Base-by-base conservation (phyloP, 2,888 invertebrate species). In the Mythimna vitellina region DNA sequence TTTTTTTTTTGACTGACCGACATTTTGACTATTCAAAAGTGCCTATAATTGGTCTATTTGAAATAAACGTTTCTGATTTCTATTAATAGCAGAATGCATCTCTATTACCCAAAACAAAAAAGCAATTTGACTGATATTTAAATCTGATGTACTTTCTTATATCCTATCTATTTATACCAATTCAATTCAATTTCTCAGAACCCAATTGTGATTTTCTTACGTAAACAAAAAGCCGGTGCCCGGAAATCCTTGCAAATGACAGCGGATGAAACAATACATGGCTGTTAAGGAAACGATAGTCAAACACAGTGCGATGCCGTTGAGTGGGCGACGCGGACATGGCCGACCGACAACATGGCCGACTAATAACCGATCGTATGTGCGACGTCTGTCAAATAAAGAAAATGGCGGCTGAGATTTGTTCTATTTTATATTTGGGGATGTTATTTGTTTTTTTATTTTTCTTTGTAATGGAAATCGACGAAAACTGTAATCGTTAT, bases 221-320 rank as follows among this genome's bases (percentile, higher is more conserved):
- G 32, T 51, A 70, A 76, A 76, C 78, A 78, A 56, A 61, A 67
- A 71, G n/a, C 29, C 10, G 32, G 51, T 46, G 54, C 17, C 56
- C 64, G 64, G 66, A 79, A 65, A 67, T 61, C 56, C n/a, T 51
- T 57, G 66, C 64, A 60, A 64, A 32, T 67, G 64, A 75, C 64
- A 80, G 53, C 54, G 71, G 49, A 78, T 58, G 57, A 57, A 54
- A 75, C 70, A 75, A 67, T 67, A 79, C 60, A 46, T 29, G 57
- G 53, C 54, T 78, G 62, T 69, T 29, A 67, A 62, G 46, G 57
- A 53, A 67, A 67, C 66, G 73, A 70, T 70, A 79, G 65, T 79
- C 67, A 79, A 79, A 75, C 80, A 79, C 57, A 66, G 70, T 20
- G 29, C 54, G 60, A 38, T n/a, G 51, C 42, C 63, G 49, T 64